These are phyloP conservation scores for Poecilia wingei DNA, from an alignment of 2,797 vertebrate species.

Conservation along the genomic window DNA sequence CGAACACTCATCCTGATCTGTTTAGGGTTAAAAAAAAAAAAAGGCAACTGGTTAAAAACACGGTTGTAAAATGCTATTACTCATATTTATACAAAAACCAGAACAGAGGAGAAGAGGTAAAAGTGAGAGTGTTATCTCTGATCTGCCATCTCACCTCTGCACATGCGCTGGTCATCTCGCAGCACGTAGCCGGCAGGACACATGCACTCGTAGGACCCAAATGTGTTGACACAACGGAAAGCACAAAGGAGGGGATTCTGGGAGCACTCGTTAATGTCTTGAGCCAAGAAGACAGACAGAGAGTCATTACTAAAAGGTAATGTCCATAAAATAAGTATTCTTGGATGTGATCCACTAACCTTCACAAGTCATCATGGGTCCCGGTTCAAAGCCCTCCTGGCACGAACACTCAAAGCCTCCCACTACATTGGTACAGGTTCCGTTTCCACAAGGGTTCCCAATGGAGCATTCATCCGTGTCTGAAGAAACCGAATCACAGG, in stretches of 20 bases:
- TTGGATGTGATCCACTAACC: constrained; percentile 70
- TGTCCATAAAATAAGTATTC: neutral
- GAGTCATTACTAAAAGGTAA: neutral
- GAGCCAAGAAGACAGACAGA: constrained; percentile 2
- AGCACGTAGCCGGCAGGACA: constrained; percentile 91
- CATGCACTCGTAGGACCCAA: constrained; percentile 92
- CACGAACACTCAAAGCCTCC: constrained; percentile 93
- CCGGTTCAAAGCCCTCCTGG: constrained; percentile 92
- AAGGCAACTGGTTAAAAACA: neutral
- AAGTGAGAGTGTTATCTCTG: neutral
- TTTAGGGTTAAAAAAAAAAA: constrained; percentile 1
- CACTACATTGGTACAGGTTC: constrained; percentile 91
- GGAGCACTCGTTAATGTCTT: constrained; percentile 93
- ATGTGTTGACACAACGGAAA: constrained; percentile 94
- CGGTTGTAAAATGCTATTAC: neutral
- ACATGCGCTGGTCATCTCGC: constrained; percentile 91
- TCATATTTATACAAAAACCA: neutral
- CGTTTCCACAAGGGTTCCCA: constrained; percentile 92
- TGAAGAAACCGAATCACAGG: constrained; percentile 55
- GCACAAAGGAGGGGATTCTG: constrained; percentile 93
- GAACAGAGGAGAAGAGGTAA: neutral
- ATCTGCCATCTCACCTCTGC: constrained; percentile 83
- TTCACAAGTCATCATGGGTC: constrained; percentile 94
- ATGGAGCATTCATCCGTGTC: constrained; percentile 93
- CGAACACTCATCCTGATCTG: constrained; percentile 92